Conservation (phyloP, 2,888 invertebrate genomes). For the Gortyna flavago region DNA sequence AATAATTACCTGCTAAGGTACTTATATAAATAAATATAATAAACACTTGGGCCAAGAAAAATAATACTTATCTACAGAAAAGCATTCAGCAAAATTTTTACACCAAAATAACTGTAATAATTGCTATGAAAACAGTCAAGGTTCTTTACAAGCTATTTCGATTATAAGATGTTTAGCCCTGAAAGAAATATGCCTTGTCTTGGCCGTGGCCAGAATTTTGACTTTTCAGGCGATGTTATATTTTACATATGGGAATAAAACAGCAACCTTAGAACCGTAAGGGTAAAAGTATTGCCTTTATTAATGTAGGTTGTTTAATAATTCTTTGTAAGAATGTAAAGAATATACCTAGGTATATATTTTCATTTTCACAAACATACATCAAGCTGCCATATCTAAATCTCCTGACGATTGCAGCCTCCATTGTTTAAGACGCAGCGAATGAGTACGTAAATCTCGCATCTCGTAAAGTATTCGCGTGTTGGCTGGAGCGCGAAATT, state of each 20-base stretch:
- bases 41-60: neutral
- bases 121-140: slow-evolving; percentile 1
- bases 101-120: slow-evolving; percentile 59
- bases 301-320: neutral
- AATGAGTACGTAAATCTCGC: slow-evolving; percentile 1
- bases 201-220: too few relatives aligned
- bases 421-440: neutral
- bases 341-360: neutral
- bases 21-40: neutral
- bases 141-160: neutral
- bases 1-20: neutral
- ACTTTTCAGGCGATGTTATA: neutral
- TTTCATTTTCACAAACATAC: slow-evolving; percentile 22
- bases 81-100: neutral
- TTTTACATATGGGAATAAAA: neutral
- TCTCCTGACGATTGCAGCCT: neutral
- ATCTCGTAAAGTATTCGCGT: slow-evolving; percentile 21
- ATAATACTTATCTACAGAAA: neutral
- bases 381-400: neutral
- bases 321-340: neutral
- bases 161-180: neutral
- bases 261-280: too few relatives aligned
- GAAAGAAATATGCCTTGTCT: neutral
- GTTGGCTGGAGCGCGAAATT: slow-evolving; percentile 9
- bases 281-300: neutral